A percentile compares a stretch with the other conserved stretches of the same genome.
phyloP scores from a whole-genome alignment of 2,888 invertebrate genomes.

The Drosophila neotestacea region DNA sequence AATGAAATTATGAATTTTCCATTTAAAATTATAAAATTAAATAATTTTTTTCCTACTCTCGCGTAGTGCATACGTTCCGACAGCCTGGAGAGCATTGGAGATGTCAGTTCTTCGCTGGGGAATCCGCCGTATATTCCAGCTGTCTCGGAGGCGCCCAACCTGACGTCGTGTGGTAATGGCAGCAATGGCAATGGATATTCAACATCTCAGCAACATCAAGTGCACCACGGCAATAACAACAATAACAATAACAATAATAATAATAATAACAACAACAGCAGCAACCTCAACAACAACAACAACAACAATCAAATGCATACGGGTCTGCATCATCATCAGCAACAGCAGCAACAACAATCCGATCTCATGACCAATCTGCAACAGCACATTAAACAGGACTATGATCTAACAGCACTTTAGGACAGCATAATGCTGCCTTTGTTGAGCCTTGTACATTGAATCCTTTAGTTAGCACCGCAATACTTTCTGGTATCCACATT shows the following conservation, averaged over 20 bases:
- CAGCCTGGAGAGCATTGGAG: constrained; percentile 89
- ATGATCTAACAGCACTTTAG: constrained; percentile 93
- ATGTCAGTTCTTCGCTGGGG: constrained; percentile 85
- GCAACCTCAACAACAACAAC: constrained; percentile 47
- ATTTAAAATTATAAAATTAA: too few relatives aligned
- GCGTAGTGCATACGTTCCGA: constrained; percentile 86
- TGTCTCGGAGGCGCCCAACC: constrained; percentile 76
- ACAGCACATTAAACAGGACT: constrained; percentile 92
- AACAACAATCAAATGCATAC: constrained; percentile 81
- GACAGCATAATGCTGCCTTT: constrained; percentile 37
- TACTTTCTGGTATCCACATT: constrained; percentile 23
- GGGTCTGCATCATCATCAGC: constrained; percentile 65
- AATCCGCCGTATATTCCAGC: constrained; percentile 85
- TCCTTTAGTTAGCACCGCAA: constrained; percentile 57
- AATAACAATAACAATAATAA: constrained; percentile 42
- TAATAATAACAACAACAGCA: constrained; percentile 77
- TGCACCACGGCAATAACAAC: constrained; percentile 51
- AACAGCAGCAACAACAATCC: constrained; percentile 74
- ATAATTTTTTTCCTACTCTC: not conserved
- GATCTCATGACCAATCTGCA: constrained; percentile 83
- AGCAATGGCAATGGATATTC: constrained; percentile 76
- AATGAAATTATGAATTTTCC: too few relatives aligned
- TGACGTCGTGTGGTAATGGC: constrained; percentile 74
- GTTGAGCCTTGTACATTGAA: constrained; percentile 48
- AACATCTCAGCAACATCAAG: constrained; percentile 75